Percentiles rank a stretch among this genome's conserved stretches.
phyloP scores from a whole-genome alignment of 2,113 vertebrate genomes.

The Vidua chalybeata region DNA sequence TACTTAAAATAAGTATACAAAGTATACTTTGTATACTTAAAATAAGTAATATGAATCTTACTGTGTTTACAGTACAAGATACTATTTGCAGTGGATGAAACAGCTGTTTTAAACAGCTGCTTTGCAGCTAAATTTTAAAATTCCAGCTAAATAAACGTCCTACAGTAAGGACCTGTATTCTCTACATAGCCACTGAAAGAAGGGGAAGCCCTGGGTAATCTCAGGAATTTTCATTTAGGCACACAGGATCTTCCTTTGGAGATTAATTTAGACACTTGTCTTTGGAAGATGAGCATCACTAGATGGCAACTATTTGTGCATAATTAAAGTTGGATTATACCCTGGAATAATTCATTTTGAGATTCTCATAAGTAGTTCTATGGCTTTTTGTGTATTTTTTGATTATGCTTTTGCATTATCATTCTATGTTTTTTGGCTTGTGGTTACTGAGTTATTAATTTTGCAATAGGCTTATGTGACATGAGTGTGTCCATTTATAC shows the following conservation, averaged over 20 bases:
- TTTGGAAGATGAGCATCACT: not conserved
- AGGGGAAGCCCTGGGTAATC: not conserved
- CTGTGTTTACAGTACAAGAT: not conserved
- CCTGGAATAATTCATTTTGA: not conserved
- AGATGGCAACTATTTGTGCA: not conserved
- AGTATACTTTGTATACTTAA: not conserved
- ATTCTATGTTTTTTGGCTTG: not conserved
- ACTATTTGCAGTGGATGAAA: not conserved
- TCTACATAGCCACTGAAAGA: not conserved
- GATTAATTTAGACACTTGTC: not conserved
- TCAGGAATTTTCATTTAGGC: not conserved
- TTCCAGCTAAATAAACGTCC: not conserved
- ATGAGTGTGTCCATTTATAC: not conserved
- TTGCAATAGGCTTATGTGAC: not conserved
- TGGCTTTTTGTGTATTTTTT: not conserved
- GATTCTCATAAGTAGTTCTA: not conserved
- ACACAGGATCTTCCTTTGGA: not conserved
- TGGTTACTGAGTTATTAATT: not conserved
- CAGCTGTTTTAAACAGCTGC: not conserved
- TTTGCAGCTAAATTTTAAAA: not conserved
- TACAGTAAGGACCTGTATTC: not conserved
- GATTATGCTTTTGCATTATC: not conserved
- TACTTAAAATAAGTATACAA: not conserved
- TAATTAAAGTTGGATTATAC: not conserved
- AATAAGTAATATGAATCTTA: not conserved